A percentile compares a stretch with the other conserved stretches of the same genome.
These are phyloP conservation scores for Tragelaphus strepsiceros DNA, from an alignment of 2,113 vertebrate species.

Conservation along the genomic window DNA sequence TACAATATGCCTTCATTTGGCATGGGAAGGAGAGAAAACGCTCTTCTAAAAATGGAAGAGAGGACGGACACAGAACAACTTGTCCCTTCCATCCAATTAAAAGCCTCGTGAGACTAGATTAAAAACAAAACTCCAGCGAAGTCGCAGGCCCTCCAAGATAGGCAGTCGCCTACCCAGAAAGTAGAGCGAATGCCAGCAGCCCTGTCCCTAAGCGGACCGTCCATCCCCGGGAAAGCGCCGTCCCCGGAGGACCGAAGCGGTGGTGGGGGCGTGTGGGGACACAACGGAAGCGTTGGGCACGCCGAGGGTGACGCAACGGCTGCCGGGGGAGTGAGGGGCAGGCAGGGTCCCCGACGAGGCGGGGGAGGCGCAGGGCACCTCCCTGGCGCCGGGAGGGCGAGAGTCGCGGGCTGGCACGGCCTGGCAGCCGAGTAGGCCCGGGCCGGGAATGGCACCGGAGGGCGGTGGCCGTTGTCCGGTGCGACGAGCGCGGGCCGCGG, in stretches of 20 bases:
- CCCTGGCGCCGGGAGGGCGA: conserved; percentile 23
- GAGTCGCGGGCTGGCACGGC: conserved; percentile 54
- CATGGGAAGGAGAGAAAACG: conserved; percentile 27
- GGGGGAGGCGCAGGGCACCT: conserved; percentile 7
- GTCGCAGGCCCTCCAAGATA: neutral
- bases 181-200: neutral
- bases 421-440: conserved; percentile 48
- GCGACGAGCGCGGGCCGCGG: neutral
- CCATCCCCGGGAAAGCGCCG: neutral
- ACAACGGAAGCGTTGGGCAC: neutral
- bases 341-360: neutral
- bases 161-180: neutral
- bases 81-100: conserved; percentile 59
- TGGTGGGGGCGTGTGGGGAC: neutral
- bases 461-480: conserved; percentile 55
- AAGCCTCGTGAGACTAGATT: conserved; percentile 49
- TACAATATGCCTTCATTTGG: conserved; percentile 3
- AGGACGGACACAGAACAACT: conserved; percentile 37
- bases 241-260: neutral
- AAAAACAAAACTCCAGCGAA: conserved; percentile 49
- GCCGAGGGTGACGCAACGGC: neutral
- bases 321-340: neutral
- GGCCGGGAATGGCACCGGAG: conserved; percentile 44
- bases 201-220: neutral
- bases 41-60: conserved; percentile 64